These are phyloP conservation scores for Thelaira solivaga DNA, from an alignment of 2,888 invertebrate species.

Conservation along the genomic window DNA sequence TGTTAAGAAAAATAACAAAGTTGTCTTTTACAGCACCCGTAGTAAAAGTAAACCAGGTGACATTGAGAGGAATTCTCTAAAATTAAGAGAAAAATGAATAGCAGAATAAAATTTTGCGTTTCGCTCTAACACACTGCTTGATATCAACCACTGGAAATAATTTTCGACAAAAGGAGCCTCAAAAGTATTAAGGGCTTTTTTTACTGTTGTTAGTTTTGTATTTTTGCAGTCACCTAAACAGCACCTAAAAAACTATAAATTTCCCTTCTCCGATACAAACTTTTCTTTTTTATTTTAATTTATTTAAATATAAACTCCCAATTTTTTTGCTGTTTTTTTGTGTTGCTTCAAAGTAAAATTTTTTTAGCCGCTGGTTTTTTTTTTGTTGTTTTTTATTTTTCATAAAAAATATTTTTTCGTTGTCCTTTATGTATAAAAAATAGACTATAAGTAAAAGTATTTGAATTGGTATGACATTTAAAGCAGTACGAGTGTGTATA, in stretches of 20 bases:
- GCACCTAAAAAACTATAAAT: no score
- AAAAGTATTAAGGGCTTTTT: constrained; percentile 10
- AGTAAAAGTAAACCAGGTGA: no score
- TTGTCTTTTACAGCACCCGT: no score
- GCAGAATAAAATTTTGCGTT: no score
- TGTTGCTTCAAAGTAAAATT: constrained; percentile 22
- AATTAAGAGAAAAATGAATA: no score
- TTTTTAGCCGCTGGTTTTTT: neutral
- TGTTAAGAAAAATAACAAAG: no score
- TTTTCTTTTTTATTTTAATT: constrained; percentile 5
- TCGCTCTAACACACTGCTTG: no score
- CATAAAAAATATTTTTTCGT: neutral
- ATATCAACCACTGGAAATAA: no score
- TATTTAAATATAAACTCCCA: constrained; percentile 14
- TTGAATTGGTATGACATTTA: neutral
- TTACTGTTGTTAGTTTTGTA: constrained; percentile 28
- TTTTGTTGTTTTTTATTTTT: neutral
- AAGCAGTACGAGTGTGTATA: neutral
- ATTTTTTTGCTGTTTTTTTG: neutral
- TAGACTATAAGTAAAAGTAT: neutral
- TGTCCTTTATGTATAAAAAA: neutral
- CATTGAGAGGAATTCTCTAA: no score
- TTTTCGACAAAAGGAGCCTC: no score
- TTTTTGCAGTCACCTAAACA: no score
- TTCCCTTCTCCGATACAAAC: no score